A percentile compares a stretch with the other conserved stretches of the same genome.
phyloP scores from a whole-genome alignment of 2,113 vertebrate genomes.

The Baryphthengus martii region DNA sequence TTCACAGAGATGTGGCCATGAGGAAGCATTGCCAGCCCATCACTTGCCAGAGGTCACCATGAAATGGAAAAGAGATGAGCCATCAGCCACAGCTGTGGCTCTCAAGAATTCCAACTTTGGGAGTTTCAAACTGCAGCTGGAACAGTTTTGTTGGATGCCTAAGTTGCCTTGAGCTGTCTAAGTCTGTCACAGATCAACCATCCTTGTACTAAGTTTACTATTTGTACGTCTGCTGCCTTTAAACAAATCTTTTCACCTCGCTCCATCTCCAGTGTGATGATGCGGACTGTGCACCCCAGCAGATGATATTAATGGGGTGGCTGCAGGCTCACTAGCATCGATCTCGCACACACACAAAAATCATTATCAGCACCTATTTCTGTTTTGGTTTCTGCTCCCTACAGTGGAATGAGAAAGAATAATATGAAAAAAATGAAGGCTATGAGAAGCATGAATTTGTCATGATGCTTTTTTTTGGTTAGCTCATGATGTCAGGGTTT shows the following conservation, averaged over 20 bases:
- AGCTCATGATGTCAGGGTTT: constrained; percentile 21
- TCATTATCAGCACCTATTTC: neutral
- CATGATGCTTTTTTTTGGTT: neutral
- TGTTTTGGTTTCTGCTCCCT: neutral
- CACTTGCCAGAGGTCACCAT: neutral
- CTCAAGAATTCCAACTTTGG: neutral
- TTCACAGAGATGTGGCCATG: neutral
- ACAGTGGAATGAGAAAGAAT: constrained; percentile 37
- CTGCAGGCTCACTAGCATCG: neutral
- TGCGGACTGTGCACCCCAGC: neutral
- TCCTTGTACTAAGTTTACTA: neutral
- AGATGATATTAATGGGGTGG: neutral
- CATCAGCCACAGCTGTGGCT: neutral
- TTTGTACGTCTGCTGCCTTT: neutral
- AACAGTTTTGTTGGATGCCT: neutral
- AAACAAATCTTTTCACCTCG: neutral
- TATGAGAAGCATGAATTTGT: constrained; percentile 31
- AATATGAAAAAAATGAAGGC: constrained; percentile 26
- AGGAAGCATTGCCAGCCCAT: neutral
- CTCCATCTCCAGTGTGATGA: neutral
- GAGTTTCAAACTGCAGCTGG: neutral
- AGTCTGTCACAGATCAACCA: neutral
- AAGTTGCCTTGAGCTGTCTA: neutral
- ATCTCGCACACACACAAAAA: neutral
- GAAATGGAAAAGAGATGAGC: neutral